Percentiles rank a stretch among this genome's conserved stretches.
Conservation (phyloP, 2,888 invertebrate species). For the Melipona beecheii region DNA sequence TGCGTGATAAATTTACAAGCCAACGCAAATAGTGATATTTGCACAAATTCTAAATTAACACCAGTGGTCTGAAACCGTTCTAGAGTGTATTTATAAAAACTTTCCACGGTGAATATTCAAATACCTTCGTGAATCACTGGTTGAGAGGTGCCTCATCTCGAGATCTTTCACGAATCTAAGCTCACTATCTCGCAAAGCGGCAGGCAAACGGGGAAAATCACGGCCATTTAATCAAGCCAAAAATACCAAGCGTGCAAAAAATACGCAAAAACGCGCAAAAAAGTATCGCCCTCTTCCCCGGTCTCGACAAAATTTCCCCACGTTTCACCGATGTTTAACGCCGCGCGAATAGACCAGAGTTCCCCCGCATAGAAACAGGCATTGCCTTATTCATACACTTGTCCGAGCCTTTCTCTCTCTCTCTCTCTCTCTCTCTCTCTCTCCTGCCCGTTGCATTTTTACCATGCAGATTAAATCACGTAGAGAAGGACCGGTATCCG, state of each 20-base stretch:
- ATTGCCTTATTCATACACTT: constrained; percentile 33
- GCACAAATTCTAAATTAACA: too few species aligned
- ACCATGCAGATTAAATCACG: constrained; percentile 60
- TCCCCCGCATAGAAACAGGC: constrained; percentile 1
- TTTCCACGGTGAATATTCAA: background rate
- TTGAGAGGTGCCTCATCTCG: background rate
- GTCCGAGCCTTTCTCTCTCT: background rate
- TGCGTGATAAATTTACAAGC: too few species aligned
- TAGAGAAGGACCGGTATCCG: constrained; percentile 38
- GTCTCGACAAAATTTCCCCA: background rate
- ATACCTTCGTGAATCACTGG: background rate
- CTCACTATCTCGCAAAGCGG: background rate
- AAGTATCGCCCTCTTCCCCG: background rate
- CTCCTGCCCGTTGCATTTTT: constrained; percentile 11
- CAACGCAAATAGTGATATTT: too few species aligned
- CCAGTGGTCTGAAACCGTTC: too few species aligned
- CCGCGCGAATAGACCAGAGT: background rate
- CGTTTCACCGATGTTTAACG: background rate
- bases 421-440: too few species aligned
- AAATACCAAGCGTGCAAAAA: background rate
- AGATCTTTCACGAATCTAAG: background rate
- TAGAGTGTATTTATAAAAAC: background rate
- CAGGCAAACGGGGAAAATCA: background rate
- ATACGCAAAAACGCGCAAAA: background rate
- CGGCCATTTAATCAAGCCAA: background rate